Base-by-base conservation (phyloP, 2,888 invertebrate species). In the Diplazon laetatorius region DNA sequence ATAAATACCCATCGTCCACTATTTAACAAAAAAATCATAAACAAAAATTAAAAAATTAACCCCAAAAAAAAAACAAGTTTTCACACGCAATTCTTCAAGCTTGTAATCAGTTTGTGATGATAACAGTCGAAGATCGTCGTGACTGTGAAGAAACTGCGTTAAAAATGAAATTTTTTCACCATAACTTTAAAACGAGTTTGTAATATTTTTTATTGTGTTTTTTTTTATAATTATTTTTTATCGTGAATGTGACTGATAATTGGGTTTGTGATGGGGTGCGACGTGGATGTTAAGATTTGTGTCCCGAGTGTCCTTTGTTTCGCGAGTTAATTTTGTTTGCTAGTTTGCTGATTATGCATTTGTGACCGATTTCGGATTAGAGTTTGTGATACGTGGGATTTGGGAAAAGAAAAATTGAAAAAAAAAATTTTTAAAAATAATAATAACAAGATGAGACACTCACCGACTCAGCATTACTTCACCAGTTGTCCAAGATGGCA, bases 401-500 rank as follows among this genome's bases (percentile, higher is more conserved):
- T 35, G 1, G 10, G 35, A 37, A 9, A 16, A 5, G 25, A 55
- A 48, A 46, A 44, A 37, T 50, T 25, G 72, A 52, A 3, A 42
- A 50, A 18, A 52, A 48, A 25, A 12, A 39, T 59, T n/a, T n/a
- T n/a, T n/a, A n/a, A n/a, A n/a, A n/a, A n/a, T n/a, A n/a, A n/a
- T n/a, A n/a, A n/a, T n/a, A n/a, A n/a, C 55, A 86, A 85, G 76
- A 87, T 85, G 83, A 85, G 87, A 42, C 82, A 81, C 48, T 82
- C 85, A 46, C 84, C 87, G 42, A 80, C 82, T 42, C 83, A 87
- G 30, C 84, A 82, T 39, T 90, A 89, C 59, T 89, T 89, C 74
- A 85, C 88, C 30, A 89, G 88, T 52, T 87, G 87, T 30, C 82
- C 89, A 65, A 85, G 87, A 82, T 90, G 90, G 90, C 90, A 90